Base-by-base conservation (phyloP, 2,888 invertebrate species). In the Micoletzkya japonica region DNA sequence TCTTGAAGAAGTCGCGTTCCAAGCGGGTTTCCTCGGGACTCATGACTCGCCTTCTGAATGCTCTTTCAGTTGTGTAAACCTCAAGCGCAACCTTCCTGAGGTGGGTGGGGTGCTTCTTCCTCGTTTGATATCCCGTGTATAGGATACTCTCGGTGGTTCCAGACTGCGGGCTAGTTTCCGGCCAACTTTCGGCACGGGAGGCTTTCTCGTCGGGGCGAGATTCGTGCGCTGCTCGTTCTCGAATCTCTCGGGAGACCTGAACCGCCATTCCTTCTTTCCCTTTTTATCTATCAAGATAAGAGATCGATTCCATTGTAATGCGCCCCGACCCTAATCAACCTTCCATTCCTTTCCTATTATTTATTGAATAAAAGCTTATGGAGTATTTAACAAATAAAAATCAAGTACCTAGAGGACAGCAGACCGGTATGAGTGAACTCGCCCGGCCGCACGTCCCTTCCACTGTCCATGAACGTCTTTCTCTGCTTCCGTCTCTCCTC, bases 1-100 rank as follows among this genome's bases (percentile, higher is more conserved):
- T 36, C 6, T 20, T 54, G 54, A 66, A 66, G 64, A 66, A 66
- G 1, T 37, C 64, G 14, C 28, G 28, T 28, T 66, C 64, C 2
- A 63, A 24, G 10, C 32, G 34, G 2, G 60, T 3, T 30, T 50
- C 63, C n/a, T 4, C 63, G 1, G 49, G 61, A 32, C n/a, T n/a
- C n/a, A n/a, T n/a, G n/a, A n/a, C n/a, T n/a, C n/a, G n/a, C n/a
- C n/a, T n/a, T n/a, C n/a, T n/a, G n/a, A n/a, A n/a, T n/a, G n/a
- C n/a, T n/a, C n/a, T n/a, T n/a, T n/a, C n/a, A n/a, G n/a, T n/a
- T n/a, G n/a, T n/a, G n/a, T n/a, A n/a, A n/a, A n/a, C n/a, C n/a
- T n/a, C n/a, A n/a, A n/a, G n/a, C n/a, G n/a, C n/a, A n/a, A n/a
- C 1, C 44, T 54, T n/a, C 54, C 28, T 44, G 44, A 44, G 10